Percentiles rank a stretch among this genome's conserved stretches.
phyloP scores from a whole-genome alignment of 2,113 vertebrate genomes.

The Orycteropus afer region DNA sequence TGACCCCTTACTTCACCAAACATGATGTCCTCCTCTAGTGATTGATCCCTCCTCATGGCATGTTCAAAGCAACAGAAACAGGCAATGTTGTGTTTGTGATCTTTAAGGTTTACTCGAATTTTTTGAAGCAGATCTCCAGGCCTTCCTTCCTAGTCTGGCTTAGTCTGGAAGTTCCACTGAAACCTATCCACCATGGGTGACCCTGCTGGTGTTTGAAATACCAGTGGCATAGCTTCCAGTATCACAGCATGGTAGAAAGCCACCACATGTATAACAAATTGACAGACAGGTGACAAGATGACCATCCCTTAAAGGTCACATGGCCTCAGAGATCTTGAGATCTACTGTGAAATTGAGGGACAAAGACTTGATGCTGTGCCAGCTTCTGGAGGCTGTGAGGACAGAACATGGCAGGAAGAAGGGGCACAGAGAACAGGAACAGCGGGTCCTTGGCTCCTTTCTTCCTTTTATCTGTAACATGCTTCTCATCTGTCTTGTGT shows the following conservation, averaged over 20 bases:
- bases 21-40: neutral
- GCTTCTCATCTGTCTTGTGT: neutral
- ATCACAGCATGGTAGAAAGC: neutral
- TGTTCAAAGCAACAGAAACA: neutral
- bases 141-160: neutral
- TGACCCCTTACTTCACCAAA: neutral
- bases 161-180: neutral
- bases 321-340: neutral
- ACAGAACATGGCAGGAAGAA: neutral
- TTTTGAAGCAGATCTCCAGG: neutral
- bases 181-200: neutral
- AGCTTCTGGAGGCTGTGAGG: fast-evolving
- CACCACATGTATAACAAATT: neutral
- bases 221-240: neutral
- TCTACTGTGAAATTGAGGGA: neutral
- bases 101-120: neutral
- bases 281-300: neutral
- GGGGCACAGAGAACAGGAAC: neutral
- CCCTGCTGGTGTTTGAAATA: neutral
- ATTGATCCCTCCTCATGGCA: neutral
- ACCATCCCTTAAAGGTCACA: no score
- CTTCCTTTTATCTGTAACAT: fast-evolving
- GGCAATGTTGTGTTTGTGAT: neutral
- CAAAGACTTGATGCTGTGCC: fast-evolving
- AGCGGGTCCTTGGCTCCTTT: no score